Percentiles rank a stretch among this genome's conserved stretches.
phyloP scores from a whole-genome alignment of 2,113 vertebrate genomes.

The Ictalurus punctatus region DNA sequence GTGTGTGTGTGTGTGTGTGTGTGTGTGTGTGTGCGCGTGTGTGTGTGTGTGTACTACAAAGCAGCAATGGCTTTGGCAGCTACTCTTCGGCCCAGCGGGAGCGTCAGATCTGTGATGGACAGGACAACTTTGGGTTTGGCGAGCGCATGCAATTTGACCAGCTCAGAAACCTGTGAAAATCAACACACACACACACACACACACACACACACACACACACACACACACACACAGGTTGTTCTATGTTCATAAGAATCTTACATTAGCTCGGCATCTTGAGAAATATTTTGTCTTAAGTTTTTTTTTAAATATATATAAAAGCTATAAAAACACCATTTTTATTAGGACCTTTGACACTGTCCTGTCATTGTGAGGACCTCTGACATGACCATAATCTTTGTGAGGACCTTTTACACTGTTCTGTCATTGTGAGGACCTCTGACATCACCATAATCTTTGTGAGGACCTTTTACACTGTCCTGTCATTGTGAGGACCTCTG shows the following conservation, averaged over 20 bases:
- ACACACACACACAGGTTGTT: background rate
- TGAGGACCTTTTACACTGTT: background rate
- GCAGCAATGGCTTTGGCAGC: constrained; percentile 94
- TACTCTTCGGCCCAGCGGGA: constrained; percentile 91
- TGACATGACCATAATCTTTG: background rate
- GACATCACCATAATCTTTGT: too few species aligned
- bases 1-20: constrained; percentile 1
- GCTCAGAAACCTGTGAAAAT: constrained; percentile 83
- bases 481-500: background rate
- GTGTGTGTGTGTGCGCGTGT: constrained; percentile 18
- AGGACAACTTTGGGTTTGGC: constrained; percentile 90
- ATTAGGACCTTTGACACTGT: too few species aligned
- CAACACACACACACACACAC: background rate
- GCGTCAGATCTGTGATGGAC: constrained; percentile 91
- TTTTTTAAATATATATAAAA: background rate
- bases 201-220: background rate
- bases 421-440: too few species aligned
- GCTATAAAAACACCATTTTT: background rate
- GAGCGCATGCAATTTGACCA: constrained; percentile 92
- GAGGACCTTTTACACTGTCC: background rate
- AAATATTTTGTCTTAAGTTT: background rate
- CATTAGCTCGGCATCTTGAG: background rate
- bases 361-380: background rate
- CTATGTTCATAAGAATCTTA: background rate
- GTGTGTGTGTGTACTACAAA: constrained; percentile 63